A percentile compares a stretch with the other conserved stretches of the same genome.
Conservation (phyloP, 2,888 invertebrate species). For the Amphimallon solstitiale region DNA sequence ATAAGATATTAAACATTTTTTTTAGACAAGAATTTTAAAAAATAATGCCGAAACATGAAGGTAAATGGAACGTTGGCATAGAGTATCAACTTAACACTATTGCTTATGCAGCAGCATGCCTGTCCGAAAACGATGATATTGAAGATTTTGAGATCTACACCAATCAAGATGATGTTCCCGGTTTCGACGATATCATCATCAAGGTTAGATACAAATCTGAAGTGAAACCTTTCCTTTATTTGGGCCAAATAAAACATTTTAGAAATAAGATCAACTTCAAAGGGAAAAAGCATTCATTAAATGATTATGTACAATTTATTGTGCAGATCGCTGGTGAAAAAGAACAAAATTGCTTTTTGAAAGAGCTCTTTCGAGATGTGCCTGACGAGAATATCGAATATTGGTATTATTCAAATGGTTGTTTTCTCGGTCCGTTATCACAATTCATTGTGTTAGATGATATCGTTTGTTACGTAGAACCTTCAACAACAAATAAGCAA, state of each 20-base stretch:
- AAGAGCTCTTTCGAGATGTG: background rate
- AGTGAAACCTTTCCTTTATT: background rate
- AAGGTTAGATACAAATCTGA: background rate
- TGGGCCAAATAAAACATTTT: slow-evolving; percentile 7
- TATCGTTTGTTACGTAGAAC: background rate
- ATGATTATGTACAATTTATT: background rate
- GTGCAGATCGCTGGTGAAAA: background rate
- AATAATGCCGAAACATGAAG: background rate
- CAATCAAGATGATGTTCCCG: background rate
- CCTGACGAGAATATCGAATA: slow-evolving; percentile 5
- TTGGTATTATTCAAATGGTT: slow-evolving; percentile 3
- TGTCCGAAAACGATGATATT: slow-evolving; percentile 6
- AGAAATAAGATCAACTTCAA: background rate
- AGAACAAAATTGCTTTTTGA: background rate
- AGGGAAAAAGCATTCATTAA: background rate
- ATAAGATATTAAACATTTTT: too few relatives aligned
- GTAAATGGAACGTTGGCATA: slow-evolving; percentile 1
- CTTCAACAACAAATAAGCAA: background rate
- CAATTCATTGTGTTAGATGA: background rate
- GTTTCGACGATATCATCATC: slow-evolving; percentile 11
- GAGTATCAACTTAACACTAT: slow-evolving; percentile 2
- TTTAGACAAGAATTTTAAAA: background rate
- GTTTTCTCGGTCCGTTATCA: background rate
- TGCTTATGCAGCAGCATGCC: slow-evolving; percentile 15
- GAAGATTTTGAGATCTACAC: slow-evolving; percentile 10